Conservation (phyloP, 2,113 vertebrate genomes). For the Pelecanus crispus region DNA sequence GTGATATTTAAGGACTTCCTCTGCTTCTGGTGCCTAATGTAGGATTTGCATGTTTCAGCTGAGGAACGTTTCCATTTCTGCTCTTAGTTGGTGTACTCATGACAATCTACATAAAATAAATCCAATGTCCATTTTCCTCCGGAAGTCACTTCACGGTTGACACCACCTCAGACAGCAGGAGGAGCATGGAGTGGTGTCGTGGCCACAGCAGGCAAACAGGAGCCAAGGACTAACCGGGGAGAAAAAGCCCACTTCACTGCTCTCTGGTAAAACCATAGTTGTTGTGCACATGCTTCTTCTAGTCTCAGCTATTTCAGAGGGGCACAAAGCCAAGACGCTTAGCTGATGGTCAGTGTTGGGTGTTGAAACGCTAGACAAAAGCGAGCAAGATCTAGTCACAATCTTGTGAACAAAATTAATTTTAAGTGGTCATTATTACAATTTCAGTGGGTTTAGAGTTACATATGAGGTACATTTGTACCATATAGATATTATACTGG, state of each 20-base stretch:
- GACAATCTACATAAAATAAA: background rate
- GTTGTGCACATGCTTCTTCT: background rate
- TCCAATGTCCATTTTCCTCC: background rate
- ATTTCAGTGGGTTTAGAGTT: background rate
- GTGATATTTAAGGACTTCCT: background rate
- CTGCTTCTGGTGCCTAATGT: background rate
- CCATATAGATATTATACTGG: background rate
- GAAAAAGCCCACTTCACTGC: background rate
- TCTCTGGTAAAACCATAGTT: background rate
- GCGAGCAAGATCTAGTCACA: background rate
- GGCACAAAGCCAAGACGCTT: background rate
- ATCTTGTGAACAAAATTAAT: background rate
- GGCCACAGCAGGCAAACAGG: background rate
- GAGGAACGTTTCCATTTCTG: background rate
- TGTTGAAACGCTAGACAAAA: rapidly evolving
- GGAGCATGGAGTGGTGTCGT: background rate
- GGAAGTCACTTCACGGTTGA: background rate
- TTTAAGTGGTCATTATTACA: background rate
- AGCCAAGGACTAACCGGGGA: background rate
- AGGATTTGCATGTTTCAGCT: background rate
- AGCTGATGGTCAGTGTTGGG: background rate
- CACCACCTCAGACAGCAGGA: background rate
- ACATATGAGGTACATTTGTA: background rate
- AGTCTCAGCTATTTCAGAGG: background rate
- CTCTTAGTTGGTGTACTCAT: background rate